These are phyloP conservation scores for Actinia tenebrosa DNA, from an alignment of 64 coral and sea anemone genomes.

Conservation along the genomic window DNA sequence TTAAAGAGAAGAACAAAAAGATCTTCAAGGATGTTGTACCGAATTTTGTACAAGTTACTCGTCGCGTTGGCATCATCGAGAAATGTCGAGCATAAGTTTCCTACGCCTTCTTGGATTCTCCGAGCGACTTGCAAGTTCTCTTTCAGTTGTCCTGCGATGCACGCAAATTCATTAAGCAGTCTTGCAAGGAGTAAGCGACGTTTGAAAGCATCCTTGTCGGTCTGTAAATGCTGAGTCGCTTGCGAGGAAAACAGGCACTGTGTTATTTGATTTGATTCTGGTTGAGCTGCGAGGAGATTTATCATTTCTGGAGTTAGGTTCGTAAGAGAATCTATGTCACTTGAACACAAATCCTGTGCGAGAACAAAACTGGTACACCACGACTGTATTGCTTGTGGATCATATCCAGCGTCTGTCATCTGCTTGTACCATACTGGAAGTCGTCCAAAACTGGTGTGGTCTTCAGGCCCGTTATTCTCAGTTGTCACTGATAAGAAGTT, in stretches of 20 bases:
- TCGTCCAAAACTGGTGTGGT: neutral
- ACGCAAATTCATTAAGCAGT: constrained; percentile 29
- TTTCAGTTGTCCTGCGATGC: constrained; percentile 4
- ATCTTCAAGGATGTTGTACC: neutral
- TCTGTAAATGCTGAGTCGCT: neutral
- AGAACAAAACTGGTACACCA: constrained; percentile 30
- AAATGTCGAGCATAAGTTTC: constrained; percentile 22
- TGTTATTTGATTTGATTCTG: neutral
- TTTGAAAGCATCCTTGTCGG: neutral
- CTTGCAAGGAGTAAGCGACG: constrained; percentile 22
- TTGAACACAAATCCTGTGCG: neutral
- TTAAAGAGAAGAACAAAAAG: neutral
- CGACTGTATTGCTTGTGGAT: neutral
- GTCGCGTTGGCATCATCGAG: neutral
- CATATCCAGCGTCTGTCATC: constrained; percentile 24
- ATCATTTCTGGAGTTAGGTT: constrained; percentile 10
- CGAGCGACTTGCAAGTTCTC: neutral
- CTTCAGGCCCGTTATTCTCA: neutral
- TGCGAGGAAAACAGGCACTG: neutral
- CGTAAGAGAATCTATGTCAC: constrained; percentile 27
- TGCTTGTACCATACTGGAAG: constrained; percentile 9
- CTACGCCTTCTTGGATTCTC: neutral
- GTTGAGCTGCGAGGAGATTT: neutral
- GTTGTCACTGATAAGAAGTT: neutral
- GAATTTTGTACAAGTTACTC: constrained; percentile 29